phyloP scores from a whole-genome alignment of 2,113 vertebrate genomes.

The Nesoenas mayeri region DNA sequence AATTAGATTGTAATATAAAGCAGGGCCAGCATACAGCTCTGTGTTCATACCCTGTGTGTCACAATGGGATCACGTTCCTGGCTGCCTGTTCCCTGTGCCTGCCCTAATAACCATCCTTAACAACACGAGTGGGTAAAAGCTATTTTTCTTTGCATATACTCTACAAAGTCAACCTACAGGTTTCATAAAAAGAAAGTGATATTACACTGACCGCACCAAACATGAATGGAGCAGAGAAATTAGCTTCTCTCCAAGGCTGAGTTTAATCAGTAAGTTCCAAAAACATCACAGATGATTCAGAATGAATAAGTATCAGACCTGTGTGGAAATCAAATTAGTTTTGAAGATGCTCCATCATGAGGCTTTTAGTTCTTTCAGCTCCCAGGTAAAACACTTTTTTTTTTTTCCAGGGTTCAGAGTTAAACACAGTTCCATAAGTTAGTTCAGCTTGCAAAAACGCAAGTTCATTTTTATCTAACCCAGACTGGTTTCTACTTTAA shows the following conservation, averaged over 20 bases:
- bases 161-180: background rate
- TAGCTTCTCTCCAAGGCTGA: background rate
- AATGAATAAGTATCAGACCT: background rate
- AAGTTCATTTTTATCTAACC: background rate
- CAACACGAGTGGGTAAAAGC: background rate
- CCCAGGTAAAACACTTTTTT: background rate
- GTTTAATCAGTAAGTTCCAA: background rate
- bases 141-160: background rate
- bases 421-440: background rate
- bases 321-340: background rate
- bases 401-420: background rate
- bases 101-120: background rate
- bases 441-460: background rate
- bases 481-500: background rate
- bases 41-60: background rate
- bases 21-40: background rate
- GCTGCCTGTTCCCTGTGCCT: background rate
- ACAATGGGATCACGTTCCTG: background rate
- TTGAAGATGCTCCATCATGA: background rate
- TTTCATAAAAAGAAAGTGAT: background rate
- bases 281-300: background rate
- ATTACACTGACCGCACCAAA: background rate
- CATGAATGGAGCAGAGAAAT: background rate
- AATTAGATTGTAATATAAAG: conserved; percentile 21
- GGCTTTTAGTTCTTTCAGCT: background rate